Base-by-base conservation (phyloP, 2,888 invertebrate genomes). In the Syrista parreyssii region DNA sequence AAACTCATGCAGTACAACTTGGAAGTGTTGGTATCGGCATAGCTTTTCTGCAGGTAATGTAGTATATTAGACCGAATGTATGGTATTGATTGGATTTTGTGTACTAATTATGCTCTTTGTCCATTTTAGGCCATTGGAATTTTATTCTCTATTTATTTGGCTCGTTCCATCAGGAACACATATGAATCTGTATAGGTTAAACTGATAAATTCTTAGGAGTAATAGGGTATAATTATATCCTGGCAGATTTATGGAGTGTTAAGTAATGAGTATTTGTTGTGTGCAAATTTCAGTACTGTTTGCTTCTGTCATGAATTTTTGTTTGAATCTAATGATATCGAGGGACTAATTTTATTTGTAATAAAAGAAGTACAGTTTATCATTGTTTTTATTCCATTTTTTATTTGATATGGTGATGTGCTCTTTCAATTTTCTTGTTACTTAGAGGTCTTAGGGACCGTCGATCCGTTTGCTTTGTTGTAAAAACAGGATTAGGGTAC, bases 21-120 rank as follows among this genome's bases (percentile, higher is more conserved):
- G 97, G 96, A 0, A 94, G 95, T 0, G 94, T 95, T 80, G 97
- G 96, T 23, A 92, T 97, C 68, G 94, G 95, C 73, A 93, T 97
- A 80, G 96, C 96, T 32, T 92, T 96, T 74, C 91, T 97, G 82
- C 97, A 97, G 95, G 96, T 97, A 84, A 88, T 84, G 75, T 71
- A 73, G 74, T 68, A 9, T 30, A 73, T 76, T 36, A 69, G 73
- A 74, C 73, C 73, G 31, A 30, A 30, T 32, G 30, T 69, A 69
- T 69, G 11, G 12, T 71, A 6, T 33, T 71, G 30, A 68, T 73
- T 34, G n/a, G 40, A 40, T 68, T 55, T 35, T 30, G 33, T 73
- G n/a, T 35, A 32, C 36, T 68, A 33, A 15, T 68, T 71, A 23
- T 71, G 35, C 73, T 72, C 73, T 72, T 72, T 76, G 40, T 36